A percentile compares a stretch with the other conserved stretches of the same genome.
phyloP scores from a whole-genome alignment of 2,797 vertebrate species.

The Odontamblyopus rebecca region DNA sequence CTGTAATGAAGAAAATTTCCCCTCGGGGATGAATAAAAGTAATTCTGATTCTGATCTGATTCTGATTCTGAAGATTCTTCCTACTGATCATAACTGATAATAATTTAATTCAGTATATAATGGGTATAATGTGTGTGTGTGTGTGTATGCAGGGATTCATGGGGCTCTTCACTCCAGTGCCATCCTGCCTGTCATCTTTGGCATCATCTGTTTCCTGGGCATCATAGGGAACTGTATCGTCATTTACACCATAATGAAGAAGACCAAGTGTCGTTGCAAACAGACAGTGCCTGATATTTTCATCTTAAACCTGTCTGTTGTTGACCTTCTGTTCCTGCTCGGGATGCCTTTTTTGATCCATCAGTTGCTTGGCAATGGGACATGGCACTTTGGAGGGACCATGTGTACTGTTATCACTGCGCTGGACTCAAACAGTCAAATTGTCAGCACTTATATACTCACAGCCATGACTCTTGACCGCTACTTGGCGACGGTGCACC shows the following conservation, averaged over 20 bases:
- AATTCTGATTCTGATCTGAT: too few species aligned
- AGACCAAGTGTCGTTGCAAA: conserved; percentile 79
- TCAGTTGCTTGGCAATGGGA: conserved; percentile 85
- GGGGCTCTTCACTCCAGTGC: conserved; percentile 63
- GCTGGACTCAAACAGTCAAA: conserved; percentile 88
- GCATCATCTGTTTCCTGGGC: conserved; percentile 84
- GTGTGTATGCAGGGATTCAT: conserved; percentile 46
- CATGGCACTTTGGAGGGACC: conserved; percentile 83
- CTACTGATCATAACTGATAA: not conserved
- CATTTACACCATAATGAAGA: conserved; percentile 85
- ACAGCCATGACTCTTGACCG: conserved; percentile 87
- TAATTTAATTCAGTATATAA: not conserved
- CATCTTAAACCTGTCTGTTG: conserved; percentile 84
- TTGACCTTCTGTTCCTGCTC: conserved; percentile 84
- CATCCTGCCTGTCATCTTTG: conserved; percentile 82
- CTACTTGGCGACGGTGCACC: conserved; percentile 85
- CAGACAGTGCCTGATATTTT: conserved; percentile 86
- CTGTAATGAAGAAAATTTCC: too few species aligned
- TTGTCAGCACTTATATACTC: conserved; percentile 88
- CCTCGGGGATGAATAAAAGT: too few species aligned
- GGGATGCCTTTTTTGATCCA: conserved; percentile 90
- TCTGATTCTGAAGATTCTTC: too few species aligned
- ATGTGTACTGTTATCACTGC: conserved; percentile 86
- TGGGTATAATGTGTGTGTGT: not conserved
- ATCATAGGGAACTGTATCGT: conserved; percentile 82